A percentile compares a stretch with the other conserved stretches of the same genome.
Conservation (phyloP, 2,888 invertebrate genomes). For the Machimus atricapillus region DNA sequence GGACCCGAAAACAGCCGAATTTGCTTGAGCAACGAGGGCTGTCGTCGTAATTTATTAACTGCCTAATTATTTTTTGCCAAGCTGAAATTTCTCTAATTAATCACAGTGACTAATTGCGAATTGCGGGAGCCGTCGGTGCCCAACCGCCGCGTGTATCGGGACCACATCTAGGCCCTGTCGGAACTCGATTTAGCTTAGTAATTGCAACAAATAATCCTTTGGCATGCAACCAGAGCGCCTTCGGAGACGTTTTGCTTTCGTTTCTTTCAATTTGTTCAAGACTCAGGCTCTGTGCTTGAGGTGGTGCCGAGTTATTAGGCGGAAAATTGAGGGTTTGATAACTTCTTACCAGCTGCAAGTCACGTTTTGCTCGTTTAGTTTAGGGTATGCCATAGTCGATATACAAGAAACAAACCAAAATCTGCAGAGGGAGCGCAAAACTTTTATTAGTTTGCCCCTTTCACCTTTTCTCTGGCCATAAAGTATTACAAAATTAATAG, state of each 20-base stretch:
- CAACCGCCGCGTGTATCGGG: not conserved
- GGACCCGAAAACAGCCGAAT: not conserved
- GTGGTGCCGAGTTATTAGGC: not conserved
- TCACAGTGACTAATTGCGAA: not conserved
- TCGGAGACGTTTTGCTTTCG: not conserved
- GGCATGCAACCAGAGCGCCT: not conserved
- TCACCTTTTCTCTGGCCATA: not conserved
- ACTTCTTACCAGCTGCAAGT: not conserved
- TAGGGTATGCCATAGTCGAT: not conserved
- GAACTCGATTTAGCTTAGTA: not conserved
- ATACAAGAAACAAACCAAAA: not conserved
- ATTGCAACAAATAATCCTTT: not conserved
- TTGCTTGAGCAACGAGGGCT: not conserved
- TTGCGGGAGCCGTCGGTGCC: not conserved
- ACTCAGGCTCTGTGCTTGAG: not conserved
- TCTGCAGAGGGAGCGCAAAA: not conserved
- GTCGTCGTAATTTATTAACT: not conserved
- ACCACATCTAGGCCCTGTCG: not conserved
- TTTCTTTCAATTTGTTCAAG: not conserved
- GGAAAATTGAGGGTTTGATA: not conserved
- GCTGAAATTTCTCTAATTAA: not conserved
- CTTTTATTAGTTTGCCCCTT: not conserved
- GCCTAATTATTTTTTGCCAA: slow-evolving; percentile 1
- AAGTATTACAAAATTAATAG: not conserved
- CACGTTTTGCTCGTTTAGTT: not conserved